Evolutionary conservation across 2,797 vertebrate species (phyloP).

Genomic region (Smutsia temminckii): DNA sequence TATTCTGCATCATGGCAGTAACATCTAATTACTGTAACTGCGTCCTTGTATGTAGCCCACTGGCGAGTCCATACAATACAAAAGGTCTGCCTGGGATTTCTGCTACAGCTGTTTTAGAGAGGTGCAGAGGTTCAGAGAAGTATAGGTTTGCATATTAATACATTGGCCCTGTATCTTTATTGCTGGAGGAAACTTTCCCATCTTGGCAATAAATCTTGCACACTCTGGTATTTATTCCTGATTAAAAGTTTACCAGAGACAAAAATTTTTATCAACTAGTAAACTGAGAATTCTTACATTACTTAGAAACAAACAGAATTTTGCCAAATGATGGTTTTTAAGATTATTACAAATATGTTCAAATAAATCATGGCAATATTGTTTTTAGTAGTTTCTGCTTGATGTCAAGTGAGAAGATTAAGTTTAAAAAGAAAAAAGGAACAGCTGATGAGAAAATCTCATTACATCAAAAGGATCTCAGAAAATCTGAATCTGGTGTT

Average conservation of each 20-base stretch:
- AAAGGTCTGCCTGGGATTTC: background rate
- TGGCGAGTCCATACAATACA: background rate
- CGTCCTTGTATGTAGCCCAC: background rate
- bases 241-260: constrained; percentile 32
- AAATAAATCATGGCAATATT: background rate
- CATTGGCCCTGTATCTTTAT: background rate
- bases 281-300: constrained; percentile 30
- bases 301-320: constrained; percentile 52
- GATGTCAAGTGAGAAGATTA: background rate
- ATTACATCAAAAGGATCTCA: constrained; percentile 27
- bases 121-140: background rate
- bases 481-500: constrained; percentile 35
- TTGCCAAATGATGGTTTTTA: constrained; percentile 7
- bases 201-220: constrained; percentile 15
- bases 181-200: background rate
- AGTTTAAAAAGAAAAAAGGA: background rate
- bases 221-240: background rate
- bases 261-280: background rate
- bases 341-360: background rate
- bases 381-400: constrained; percentile 51
- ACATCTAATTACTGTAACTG: background rate
- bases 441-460: constrained; percentile 27
- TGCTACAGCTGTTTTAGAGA: background rate
- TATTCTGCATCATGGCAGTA: background rate
- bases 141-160: background rate